Evolutionary conservation across 2,888 invertebrate species (phyloP), one percentile per base, ranked within the genome.

Genomic region (Stegophylla sp.): DNA sequence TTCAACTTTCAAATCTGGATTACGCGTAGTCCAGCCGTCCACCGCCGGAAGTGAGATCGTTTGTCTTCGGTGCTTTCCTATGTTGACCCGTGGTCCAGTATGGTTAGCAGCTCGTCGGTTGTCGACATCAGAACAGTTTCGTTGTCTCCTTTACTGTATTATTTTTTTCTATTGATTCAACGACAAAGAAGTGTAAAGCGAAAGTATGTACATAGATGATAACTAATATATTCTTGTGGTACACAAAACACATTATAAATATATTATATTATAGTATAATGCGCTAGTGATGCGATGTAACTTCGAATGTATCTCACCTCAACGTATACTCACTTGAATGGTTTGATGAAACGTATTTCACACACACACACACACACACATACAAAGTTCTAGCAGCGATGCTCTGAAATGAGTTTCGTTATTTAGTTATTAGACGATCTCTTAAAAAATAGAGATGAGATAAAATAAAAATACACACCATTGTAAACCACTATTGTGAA

Each of bases 161-260:
- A 17, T 61, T 26, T 17, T 28, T 67, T 67, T 67, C 67, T 67
- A 67, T 67, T 67, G 67, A 67, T 45, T 61, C 45, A 20, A 23
- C 41, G 34, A 67, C 67, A 67, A 67, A 67, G 45, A 67, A 45
- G 67, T n/a, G 48, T 20, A 20, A 20, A 56, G 23, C 56, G 56
- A 56, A 56, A 56, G 56, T 56, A 20, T 20, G 7, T 5, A 34
- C 34, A 3, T 34, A 34, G 3, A 34, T 34, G 34, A 23, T 20
- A 12, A n/a, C n/a, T 23, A 51, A 51, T n/a, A 51, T 51, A 51
- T 20, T 34, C 51, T 1, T 20, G 23, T 9, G 12, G 20, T 20
- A 9, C 23, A 20, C 56, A 23, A 20, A 56, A 9, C 12, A 56
- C 56, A 23, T 20, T 56, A 23, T 12, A 20, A 9, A 45, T 15